A percentile compares a stretch with the other conserved stretches of the same genome.
Conservation (phyloP, 2,888 invertebrate species). For the Timema podura region DNA sequence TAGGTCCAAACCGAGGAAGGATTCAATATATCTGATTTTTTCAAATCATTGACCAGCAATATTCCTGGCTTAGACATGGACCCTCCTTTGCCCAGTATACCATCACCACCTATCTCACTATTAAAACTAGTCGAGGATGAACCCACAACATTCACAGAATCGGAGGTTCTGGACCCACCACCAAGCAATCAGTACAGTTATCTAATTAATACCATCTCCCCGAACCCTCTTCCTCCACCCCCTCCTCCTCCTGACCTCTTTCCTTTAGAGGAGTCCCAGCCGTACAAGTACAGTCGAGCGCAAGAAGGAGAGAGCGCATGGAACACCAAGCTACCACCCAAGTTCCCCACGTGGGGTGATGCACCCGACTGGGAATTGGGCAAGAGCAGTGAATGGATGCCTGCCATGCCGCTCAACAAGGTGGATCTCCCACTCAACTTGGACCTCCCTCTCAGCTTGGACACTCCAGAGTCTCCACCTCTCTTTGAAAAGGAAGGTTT, state of each 20-base stretch:
- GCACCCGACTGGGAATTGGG: constrained; percentile 21
- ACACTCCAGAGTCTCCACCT: constrained; percentile 64
- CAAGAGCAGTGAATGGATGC: constrained; percentile 40
- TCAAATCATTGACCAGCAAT: constrained; percentile 48
- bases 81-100: neutral
- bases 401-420: constrained; percentile 42
- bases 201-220: constrained; percentile 1
- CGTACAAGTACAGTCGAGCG: constrained; percentile 23
- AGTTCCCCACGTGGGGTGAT: constrained; percentile 47
- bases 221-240: constrained; percentile 29
- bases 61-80: constrained; percentile 31
- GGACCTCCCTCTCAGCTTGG: constrained; percentile 37
- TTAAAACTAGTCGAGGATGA: too few species aligned
- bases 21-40: constrained; percentile 54
- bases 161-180: too few species aligned
- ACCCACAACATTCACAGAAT: too few species aligned
- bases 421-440: constrained; percentile 36
- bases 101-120: too few species aligned
- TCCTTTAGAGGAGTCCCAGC: constrained; percentile 19
- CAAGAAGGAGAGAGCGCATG: constrained; percentile 26
- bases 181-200: too few species aligned
- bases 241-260: constrained; percentile 32
- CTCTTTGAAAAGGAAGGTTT: constrained; percentile 59
- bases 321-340: constrained; percentile 42
- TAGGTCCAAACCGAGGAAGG: constrained; percentile 50